Evolutionary conservation across 2,113 vertebrate genomes (phyloP).

Genomic region (Malurus alboscapulatus): DNA sequence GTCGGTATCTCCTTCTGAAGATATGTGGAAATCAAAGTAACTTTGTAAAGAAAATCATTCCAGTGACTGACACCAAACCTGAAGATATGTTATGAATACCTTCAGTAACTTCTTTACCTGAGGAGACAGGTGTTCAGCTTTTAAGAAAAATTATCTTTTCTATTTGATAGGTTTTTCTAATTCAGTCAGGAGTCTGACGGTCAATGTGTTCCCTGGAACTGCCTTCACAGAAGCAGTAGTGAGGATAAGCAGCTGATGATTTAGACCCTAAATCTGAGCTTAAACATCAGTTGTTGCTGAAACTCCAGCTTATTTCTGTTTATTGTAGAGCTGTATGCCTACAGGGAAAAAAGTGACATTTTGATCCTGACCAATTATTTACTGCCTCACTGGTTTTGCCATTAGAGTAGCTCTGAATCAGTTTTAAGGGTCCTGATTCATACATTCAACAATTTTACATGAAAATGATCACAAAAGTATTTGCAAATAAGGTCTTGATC

Average conservation of each 20-base stretch:
- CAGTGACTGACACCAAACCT: background rate
- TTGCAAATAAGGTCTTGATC: background rate
- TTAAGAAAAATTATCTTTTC: background rate
- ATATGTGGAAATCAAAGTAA: background rate
- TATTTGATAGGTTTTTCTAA: background rate
- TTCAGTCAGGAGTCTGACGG: background rate
- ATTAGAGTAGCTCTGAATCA: background rate
- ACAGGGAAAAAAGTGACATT: background rate
- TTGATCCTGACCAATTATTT: background rate
- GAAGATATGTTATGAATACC: background rate
- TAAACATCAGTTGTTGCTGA: background rate
- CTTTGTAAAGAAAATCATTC: background rate
- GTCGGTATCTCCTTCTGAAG: background rate
- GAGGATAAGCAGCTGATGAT: background rate
- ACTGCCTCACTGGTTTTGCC: background rate
- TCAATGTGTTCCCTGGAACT: background rate
- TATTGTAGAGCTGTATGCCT: background rate
- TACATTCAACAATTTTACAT: background rate
- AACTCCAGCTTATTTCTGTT: background rate
- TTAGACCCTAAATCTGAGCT: background rate
- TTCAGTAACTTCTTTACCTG: background rate
- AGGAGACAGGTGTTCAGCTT: background rate
- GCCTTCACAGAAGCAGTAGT: background rate
- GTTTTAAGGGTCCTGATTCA: background rate
- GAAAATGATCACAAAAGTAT: background rate